phyloP scores from a whole-genome alignment of 2,888 invertebrate genomes.

The Heliconius aoede region DNA sequence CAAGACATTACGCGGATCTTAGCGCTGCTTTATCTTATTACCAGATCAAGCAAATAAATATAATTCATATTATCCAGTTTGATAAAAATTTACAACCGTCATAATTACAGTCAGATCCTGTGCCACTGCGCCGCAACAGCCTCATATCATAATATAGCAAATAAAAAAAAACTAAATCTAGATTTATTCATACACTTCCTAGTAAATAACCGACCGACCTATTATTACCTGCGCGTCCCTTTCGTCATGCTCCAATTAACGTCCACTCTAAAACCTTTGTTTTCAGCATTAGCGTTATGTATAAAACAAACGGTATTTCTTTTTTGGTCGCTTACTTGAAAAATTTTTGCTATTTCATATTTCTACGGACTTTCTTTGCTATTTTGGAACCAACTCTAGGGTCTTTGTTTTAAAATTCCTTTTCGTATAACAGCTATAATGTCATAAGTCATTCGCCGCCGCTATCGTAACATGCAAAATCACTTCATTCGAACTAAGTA shows the following conservation, averaged over 20 bases:
- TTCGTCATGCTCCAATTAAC: constrained; percentile 36
- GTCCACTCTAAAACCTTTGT: constrained; percentile 35
- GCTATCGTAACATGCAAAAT: constrained; percentile 62
- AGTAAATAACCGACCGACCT: constrained; percentile 13
- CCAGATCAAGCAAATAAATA: too few species aligned
- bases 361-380: neutral
- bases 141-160: too few species aligned
- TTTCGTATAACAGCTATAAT: neutral
- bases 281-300: constrained; percentile 37
- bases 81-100: too few species aligned
- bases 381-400: constrained; percentile 3
- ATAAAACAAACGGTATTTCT: constrained; percentile 35
- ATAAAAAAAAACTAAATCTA: constrained; percentile 8
- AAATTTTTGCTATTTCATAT: constrained; percentile 41
- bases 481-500: constrained; percentile 60
- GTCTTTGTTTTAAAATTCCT: neutral
- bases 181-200: constrained; percentile 6
- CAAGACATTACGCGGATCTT: too few species aligned
- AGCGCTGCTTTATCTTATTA: too few species aligned
- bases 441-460: constrained; percentile 31
- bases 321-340: constrained; percentile 35
- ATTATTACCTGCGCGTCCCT: constrained; percentile 14
- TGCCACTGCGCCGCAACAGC: neutral
- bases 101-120: too few species aligned
- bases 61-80: too few species aligned